Conservation (phyloP, 1,140 invertebrate genomes). For the Bombus cullumanus region DNA sequence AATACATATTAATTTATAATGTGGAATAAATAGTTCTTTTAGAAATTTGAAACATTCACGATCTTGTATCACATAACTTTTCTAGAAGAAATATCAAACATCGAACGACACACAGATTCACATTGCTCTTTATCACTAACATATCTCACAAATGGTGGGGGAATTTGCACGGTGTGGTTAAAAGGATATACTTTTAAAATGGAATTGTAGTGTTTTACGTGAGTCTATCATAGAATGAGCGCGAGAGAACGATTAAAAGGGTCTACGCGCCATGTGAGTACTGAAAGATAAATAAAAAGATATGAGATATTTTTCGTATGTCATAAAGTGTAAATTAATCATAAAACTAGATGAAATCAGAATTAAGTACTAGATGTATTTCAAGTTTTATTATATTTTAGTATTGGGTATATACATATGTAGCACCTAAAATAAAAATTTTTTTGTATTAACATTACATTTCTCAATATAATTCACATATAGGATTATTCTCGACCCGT, state of each 20-base stretch:
- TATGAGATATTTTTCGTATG: neutral
- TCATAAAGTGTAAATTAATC: too few species aligned
- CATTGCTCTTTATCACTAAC: slow-evolving; percentile 2
- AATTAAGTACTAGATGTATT: too few species aligned
- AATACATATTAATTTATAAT: neutral
- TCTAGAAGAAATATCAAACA: neutral
- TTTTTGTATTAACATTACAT: slow-evolving; percentile 18
- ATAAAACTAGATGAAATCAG: too few species aligned
- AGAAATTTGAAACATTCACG: neutral
- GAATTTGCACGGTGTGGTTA: slow-evolving; percentile 9
- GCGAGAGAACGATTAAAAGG: neutral
- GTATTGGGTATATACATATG: too few species aligned
- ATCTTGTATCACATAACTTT: neutral
- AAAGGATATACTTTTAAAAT: neutral
- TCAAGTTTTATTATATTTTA: too few species aligned
- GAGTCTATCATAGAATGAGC: slow-evolving; percentile 12
- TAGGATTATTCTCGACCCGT: slow-evolving; percentile 66
- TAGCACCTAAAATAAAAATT: neutral
- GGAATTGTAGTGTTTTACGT: slow-evolving; percentile 21
- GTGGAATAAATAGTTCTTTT: neutral
- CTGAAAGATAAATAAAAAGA: slow-evolving; percentile 1
- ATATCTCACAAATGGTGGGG: neutral
- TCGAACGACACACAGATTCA: neutral
- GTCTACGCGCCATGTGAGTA: slow-evolving; percentile 27
- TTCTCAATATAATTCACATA: slow-evolving; percentile 19